Base-by-base conservation (phyloP, 2,113 vertebrate genomes). In the Phalacrocorax aristotelis region DNA sequence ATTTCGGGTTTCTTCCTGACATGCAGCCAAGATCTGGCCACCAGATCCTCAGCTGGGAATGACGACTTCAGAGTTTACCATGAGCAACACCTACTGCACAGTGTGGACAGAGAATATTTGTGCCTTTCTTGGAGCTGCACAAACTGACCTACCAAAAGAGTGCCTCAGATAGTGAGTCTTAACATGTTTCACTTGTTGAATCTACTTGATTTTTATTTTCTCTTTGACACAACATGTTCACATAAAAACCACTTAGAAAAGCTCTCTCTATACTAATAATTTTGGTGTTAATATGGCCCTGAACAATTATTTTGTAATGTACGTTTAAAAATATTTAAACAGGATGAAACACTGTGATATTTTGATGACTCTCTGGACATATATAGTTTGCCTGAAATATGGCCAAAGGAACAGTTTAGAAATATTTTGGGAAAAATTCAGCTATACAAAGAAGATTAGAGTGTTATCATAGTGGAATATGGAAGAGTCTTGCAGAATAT, bases 351-450 rank as follows among this genome's bases (percentile, higher is more conserved):
- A 29, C 20, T 62, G 25, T 77, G 49, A 25, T 92, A 80, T 9
- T 90, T 70, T 81, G 42, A 38, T 83, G 71, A 32, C 64, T 57
- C 83, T 90, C 82, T 88, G 51, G 64, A 71, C 57, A 13, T 83
- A 62, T 36, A 91, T 49, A 29, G 5, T 51, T 79, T 71, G 51
- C 26, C 48, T 90, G 70, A 91, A 93, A 87, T 82, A 48, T 6
- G 11, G n/a, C 65, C 90, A 95, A 93, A 95, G 69, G 48, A 82
- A 82, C n/a, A 87, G 82, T 49, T 75, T 60, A 91, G 75, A 89
- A 17, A 42, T 75, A 84, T 34, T 70, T 74, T 3, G 78, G 55
- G 9, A 6, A 81, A 93, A 87, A 77, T 8, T 62, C 16, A 54
- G 30, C 55, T 54, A 42, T 83, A 78, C 64, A 91, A 93, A 87